phyloP scores from a whole-genome alignment of 2,888 invertebrate species.

The Baronia brevicornis region DNA sequence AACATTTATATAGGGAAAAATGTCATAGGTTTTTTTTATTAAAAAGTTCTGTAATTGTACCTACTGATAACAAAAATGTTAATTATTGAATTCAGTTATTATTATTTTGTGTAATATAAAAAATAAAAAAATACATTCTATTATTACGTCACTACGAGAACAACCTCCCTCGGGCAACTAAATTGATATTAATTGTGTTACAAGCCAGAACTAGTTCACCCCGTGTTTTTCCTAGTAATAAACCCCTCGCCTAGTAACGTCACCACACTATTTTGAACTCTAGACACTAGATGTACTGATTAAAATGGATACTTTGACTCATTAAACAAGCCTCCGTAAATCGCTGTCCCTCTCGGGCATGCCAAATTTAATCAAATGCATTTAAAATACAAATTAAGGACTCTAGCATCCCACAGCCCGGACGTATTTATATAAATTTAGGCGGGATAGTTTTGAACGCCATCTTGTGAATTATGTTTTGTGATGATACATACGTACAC shows the following conservation, averaged over 20 bases:
- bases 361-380: conserved; percentile 57
- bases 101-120: neutral
- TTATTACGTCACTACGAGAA: conserved; percentile 28
- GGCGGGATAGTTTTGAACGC: conserved; percentile 49
- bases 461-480: conserved; percentile 28
- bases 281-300: conserved; percentile 19
- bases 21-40: no score
- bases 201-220: conserved; percentile 50
- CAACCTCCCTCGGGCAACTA: conserved; percentile 40
- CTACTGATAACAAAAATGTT: no score
- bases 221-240: conserved; percentile 71
- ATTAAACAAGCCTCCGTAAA: conserved; percentile 20
- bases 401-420: conserved; percentile 46
- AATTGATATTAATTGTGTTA: conserved; percentile 73
- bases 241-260: conserved; percentile 35
- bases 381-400: conserved; percentile 60
- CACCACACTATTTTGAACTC: conserved; percentile 22
- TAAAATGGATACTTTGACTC: conserved; percentile 19
- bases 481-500: conserved; percentile 17
- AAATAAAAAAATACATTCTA: conserved; percentile 19
- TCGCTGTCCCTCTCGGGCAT: conserved; percentile 28
- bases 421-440: conserved; percentile 61
- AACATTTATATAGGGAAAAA: no score
- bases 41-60: no score
- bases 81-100: no score